Conservation (phyloP, 1,140 invertebrate genomes). For the Epicauta chinensis region DNA sequence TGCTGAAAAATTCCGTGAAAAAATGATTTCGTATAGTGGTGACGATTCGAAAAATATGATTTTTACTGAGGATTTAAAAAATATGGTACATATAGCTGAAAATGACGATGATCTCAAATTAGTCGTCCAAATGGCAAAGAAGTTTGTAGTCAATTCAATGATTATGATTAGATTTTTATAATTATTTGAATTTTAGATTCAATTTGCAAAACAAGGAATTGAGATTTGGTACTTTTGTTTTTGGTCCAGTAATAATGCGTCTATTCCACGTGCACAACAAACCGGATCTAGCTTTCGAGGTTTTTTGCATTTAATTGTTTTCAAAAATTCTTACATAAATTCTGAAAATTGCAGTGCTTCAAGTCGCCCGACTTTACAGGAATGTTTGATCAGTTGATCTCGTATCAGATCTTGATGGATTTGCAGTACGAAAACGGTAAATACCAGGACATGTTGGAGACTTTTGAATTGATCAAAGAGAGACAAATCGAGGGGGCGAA, state of each 20-base stretch:
- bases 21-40: conserved; percentile 58
- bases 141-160: conserved; percentile 42
- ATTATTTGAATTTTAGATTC: conserved; percentile 52
- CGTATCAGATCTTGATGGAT: conserved; percentile 64
- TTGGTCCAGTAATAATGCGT: conserved; percentile 80
- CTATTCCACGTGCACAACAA: conserved; percentile 65
- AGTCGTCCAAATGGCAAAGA: conserved; percentile 60
- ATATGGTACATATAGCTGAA: conserved; percentile 65
- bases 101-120: conserved; percentile 55
- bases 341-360: conserved; percentile 54
- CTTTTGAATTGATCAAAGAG: conserved; percentile 54
- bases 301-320: conserved; percentile 28
- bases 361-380: conserved; percentile 52
- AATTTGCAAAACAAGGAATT: conserved; percentile 63
- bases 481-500: conserved; percentile 53
- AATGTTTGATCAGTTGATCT: conserved; percentile 66
- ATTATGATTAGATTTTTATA: not conserved
- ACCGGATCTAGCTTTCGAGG: conserved; percentile 57
- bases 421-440: conserved; percentile 62
- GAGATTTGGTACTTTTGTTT: conserved; percentile 69
- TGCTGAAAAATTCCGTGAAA: conserved; percentile 55
- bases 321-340: conserved; percentile 1
- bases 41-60: conserved; percentile 55
- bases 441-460: conserved; percentile 60
- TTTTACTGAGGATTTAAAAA: conserved; percentile 81